Evolutionary conservation across 2,113 vertebrate genomes (phyloP).

Genomic region (Gadus chalcogrammus): DNA sequence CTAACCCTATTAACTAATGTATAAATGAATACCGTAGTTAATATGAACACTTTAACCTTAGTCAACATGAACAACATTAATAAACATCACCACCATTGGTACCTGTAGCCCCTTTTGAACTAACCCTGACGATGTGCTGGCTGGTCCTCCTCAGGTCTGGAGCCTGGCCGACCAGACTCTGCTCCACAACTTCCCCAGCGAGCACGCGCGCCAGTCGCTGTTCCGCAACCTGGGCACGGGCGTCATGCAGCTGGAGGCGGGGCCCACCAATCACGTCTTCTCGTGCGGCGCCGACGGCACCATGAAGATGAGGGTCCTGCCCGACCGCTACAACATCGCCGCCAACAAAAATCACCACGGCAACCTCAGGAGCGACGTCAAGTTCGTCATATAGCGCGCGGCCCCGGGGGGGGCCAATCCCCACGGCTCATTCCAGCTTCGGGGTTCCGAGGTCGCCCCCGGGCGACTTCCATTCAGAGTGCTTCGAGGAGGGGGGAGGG

Average conservation of each 20-base stretch:
- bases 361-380: conserved; percentile 83
- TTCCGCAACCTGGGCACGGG: conserved; percentile 97
- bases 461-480: background rate
- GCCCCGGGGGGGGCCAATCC: background rate
- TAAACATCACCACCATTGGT: too few species aligned
- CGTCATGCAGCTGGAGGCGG: conserved; percentile 96
- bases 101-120: background rate
- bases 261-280: conserved; percentile 90
- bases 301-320: conserved; percentile 95
- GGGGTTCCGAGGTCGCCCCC: background rate
- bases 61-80: too few species aligned
- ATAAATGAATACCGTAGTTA: too few species aligned
- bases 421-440: background rate
- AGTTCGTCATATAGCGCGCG: conserved; percentile 80
- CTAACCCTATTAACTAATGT: too few species aligned
- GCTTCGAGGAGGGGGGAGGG: background rate
- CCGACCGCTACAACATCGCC: conserved; percentile 78
- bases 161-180: conserved; percentile 79
- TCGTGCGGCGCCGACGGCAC: conserved; percentile 98
- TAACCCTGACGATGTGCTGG: too few species aligned
- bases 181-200: conserved; percentile 87
- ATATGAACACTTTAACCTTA: too few species aligned
- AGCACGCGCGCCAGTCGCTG: conserved; percentile 94
- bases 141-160: conserved; percentile 81
- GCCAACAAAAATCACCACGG: conserved; percentile 74